phyloP scores from a whole-genome alignment of 2,888 invertebrate genomes.

The Tuta absoluta region DNA sequence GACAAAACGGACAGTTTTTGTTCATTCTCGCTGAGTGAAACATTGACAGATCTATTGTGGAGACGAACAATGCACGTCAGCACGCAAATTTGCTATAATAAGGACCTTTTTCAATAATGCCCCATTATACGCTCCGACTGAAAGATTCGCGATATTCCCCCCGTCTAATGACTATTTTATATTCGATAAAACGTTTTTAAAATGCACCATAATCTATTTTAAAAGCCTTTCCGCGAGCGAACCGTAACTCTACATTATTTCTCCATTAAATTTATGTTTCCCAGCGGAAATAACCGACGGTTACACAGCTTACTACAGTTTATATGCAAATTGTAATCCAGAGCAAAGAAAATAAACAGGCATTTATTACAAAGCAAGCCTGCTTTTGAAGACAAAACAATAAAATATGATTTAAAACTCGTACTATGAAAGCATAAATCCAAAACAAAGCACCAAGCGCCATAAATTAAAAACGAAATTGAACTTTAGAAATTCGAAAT shows the following conservation, averaged over 20 bases:
- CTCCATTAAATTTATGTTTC: slow-evolving; percentile 6
- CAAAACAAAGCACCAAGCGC: slow-evolving; percentile 17
- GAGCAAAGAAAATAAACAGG: slow-evolving; percentile 7
- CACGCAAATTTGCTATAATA: slow-evolving; percentile 57
- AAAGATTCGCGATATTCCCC: background rate
- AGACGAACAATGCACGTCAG: slow-evolving; percentile 63
- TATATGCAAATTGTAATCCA: slow-evolving; percentile 5
- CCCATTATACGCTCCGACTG: background rate
- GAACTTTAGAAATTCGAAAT: slow-evolving; percentile 9
- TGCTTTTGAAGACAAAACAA: slow-evolving; percentile 10
- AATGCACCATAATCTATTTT: slow-evolving; percentile 8
- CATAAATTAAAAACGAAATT: slow-evolving; percentile 1
- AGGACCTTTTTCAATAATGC: slow-evolving; percentile 38
- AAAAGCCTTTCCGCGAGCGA: slow-evolving; percentile 11
- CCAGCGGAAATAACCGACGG: slow-evolving; percentile 10
- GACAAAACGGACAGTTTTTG: slow-evolving; percentile 45
- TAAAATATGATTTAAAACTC: slow-evolving; percentile 10
- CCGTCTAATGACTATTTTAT: slow-evolving; percentile 12
- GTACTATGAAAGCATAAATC: background rate
- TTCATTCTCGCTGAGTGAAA: slow-evolving; percentile 70
- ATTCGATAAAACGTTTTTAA: slow-evolving; percentile 10
- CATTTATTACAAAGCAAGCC: background rate
- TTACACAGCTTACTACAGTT: slow-evolving; percentile 10
- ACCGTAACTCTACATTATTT: background rate
- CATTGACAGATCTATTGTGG: slow-evolving; percentile 75